Percentiles rank a stretch among this genome's conserved stretches.
Conservation (phyloP, 37 sponge, comb jelly and placozoan species). For the Cliona cf. orientalis region DNA sequence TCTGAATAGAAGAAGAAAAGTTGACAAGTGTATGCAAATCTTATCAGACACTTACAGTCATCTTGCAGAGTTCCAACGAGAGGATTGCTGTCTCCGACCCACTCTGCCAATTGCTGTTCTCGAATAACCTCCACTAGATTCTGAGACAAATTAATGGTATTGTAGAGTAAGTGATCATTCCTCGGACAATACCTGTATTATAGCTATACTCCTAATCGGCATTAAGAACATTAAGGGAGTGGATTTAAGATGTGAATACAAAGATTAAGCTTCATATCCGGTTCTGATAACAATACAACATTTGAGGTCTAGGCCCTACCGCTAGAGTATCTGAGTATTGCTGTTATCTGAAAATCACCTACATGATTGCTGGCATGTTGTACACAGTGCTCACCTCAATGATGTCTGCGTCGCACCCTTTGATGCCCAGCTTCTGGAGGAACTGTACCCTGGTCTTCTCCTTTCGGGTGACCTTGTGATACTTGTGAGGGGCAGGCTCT, state of each 20-base stretch:
- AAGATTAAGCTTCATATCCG: neutral
- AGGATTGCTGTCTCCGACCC: neutral
- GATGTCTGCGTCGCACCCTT: constrained; percentile 50
- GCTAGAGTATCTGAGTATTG: too few species aligned
- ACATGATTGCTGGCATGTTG: neutral
- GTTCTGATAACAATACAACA: neutral
- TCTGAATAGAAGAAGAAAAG: neutral
- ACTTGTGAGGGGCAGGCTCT: constrained; percentile 8
- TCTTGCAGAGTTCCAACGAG: constrained; percentile 13
- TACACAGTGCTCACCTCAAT: constrained; percentile 43
- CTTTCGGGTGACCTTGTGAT: constrained; percentile 12
- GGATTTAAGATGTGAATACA: neutral
- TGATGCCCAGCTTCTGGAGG: constrained; percentile 31
- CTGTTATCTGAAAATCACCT: too few species aligned
- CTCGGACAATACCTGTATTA: too few species aligned
- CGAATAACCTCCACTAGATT: constrained; percentile 40
- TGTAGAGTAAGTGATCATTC: neutral
- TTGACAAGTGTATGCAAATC: neutral
- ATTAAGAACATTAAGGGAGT: neutral
- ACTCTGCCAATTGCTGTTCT: constrained; percentile 51
- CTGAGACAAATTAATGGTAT: constrained; percentile 32
- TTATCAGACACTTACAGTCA: constrained; percentile 1
- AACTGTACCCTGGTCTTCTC: constrained; percentile 5
- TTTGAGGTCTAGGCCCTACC: neutral
- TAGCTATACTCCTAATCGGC: too few species aligned